A percentile compares a stretch with the other conserved stretches of the same genome.
These are phyloP conservation scores for Drosophila carrolli DNA, from an alignment of 1,140 invertebrate species.

Conservation along the genomic window DNA sequence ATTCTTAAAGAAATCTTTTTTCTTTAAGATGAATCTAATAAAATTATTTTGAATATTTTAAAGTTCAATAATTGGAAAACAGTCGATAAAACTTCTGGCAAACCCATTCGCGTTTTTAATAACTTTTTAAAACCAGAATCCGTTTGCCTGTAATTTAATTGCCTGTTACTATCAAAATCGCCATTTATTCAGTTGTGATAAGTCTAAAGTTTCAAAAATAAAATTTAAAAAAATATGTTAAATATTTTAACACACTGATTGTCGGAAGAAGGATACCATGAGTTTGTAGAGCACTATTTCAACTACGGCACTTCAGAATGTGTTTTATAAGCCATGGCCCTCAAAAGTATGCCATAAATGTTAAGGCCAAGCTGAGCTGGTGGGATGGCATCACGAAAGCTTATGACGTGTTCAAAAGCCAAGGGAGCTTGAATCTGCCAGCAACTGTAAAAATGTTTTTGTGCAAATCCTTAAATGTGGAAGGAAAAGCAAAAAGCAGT, in stretches of 20 bases:
- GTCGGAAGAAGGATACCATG: background rate
- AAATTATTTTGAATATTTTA: too few relatives aligned
- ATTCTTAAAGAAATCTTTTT: too few relatives aligned
- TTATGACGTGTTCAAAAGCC: constrained; percentile 61
- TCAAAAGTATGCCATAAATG: constrained; percentile 68
- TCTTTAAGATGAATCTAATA: too few relatives aligned
- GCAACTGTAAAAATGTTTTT: constrained; percentile 20
- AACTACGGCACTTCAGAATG: constrained; percentile 33
- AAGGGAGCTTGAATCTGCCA: constrained; percentile 28
- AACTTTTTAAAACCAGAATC: too few relatives aligned
- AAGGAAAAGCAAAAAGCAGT: background rate
- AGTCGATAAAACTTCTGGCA: too few relatives aligned
- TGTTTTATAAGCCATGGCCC: constrained; percentile 35
- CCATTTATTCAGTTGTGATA: too few relatives aligned
- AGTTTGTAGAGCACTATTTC: constrained; percentile 1
- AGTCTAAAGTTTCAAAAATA: too few relatives aligned
- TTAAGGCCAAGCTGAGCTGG: constrained; percentile 48
- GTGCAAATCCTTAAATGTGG: background rate
- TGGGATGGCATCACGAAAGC: constrained; percentile 2
- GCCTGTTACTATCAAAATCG: too few relatives aligned
- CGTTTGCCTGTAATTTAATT: too few relatives aligned
- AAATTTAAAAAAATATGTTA: too few relatives aligned
- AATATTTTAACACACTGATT: background rate
- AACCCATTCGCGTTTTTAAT: too few relatives aligned
- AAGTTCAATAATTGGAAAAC: too few relatives aligned